Evolutionary conservation across 2,797 vertebrate genomes (phyloP), one percentile per base, ranked within the genome.

Genomic region (Chlorospingus semifuscus): DNA sequence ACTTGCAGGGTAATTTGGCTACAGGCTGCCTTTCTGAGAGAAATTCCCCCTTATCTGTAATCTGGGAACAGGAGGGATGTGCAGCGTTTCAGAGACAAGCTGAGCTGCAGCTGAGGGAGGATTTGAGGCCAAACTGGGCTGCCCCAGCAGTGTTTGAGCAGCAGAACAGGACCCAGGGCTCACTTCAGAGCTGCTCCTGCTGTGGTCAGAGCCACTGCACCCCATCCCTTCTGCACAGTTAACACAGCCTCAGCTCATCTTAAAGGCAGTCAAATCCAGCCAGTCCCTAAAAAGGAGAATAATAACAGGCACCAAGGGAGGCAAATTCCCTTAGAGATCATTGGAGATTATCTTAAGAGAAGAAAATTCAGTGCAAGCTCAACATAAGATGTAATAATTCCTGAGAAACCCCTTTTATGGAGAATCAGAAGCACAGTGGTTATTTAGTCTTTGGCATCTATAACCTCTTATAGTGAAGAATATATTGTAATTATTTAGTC

Each of bases 401-500:
- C 56, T 53, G 84, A 39, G 70, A 95, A 96, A 66, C 79, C 12
- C 14, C 72, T 80, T 95, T 90, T 55, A 85, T 41, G 69, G 29
- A 65, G 53, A 92, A 76, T 68, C 89, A 85, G 60, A 81, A 85
- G 50, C 71, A 56, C 8, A 9, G 70, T 37, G 42, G 87, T 92
- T 91, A 91, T 91, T 93, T 90, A 87, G 66, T 91, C 80, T 79
- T 94, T 86, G 76, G 83, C 81, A 91, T 75, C 59, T 81, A 59
- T 80, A 86, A 95, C 93, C 83, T 94, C 83, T 91, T 91, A 52
- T 42, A 89, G 75, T 71, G 81, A 96, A 83, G 88, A 96, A 89
- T 84, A 90, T 53, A 76, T 56, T 79, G 75, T 61, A 94, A 97
- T 96, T 95, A 96, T 94, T 97, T 97, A 95, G 92, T 83, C 94